Evolutionary conservation across 2,888 invertebrate genomes (phyloP).

Genomic region (Cerastis leucographa): DNA sequence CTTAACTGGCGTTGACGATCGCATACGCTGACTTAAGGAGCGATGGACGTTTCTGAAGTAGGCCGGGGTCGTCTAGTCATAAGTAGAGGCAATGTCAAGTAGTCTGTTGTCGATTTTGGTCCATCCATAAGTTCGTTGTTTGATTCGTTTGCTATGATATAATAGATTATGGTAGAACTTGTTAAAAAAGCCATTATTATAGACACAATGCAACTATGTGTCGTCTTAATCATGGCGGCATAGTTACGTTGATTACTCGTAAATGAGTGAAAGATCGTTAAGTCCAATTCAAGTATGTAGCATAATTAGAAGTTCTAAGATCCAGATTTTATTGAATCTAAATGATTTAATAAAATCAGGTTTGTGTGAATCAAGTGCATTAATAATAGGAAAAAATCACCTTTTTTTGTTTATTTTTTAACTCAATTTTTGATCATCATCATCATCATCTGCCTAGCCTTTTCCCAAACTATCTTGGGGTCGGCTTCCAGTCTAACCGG

Average conservation of each 20-base stretch:
- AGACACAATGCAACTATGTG: neutral
- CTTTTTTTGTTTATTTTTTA: neutral
- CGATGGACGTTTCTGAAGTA: conserved; percentile 9
- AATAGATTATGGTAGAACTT: neutral
- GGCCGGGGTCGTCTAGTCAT: conserved; percentile 16
- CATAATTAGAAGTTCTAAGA: neutral
- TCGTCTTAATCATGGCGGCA: neutral
- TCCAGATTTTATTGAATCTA: neutral
- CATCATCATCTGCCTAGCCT: too few species aligned
- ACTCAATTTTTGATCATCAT: neutral
- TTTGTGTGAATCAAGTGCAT: neutral
- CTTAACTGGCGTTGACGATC: neutral
- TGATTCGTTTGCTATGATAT: neutral
- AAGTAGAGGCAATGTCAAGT: conserved; percentile 33
- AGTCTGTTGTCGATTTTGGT: neutral
- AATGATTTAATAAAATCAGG: too few species aligned
- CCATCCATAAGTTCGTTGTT: neutral
- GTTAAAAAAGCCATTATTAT: neutral
- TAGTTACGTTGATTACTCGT: neutral
- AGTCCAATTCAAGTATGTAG: neutral
- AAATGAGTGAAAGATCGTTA: neutral
- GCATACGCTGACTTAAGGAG: neutral
- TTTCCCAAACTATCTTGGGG: too few species aligned
- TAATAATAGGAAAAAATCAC: neutral
- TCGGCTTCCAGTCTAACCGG: too few species aligned